These are phyloP conservation scores for Nettapus auritus DNA, from an alignment of 2,113 vertebrate genomes.

Conservation along the genomic window DNA sequence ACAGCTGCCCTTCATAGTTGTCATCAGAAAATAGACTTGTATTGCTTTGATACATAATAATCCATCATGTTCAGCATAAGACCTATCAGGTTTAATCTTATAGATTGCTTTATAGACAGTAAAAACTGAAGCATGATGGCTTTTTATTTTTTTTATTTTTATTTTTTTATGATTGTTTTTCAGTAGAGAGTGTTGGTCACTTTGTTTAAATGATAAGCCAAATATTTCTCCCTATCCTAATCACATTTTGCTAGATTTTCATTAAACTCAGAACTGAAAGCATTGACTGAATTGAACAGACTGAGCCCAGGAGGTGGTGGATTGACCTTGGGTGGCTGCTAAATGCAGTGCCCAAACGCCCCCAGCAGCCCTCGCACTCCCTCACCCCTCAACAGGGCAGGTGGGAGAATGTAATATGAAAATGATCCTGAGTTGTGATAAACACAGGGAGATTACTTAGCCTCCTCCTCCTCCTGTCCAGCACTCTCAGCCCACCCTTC, in stretches of 20 bases:
- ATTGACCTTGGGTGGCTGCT: not conserved
- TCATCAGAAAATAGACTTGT: conserved; percentile 16
- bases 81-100: not conserved
- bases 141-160: not conserved
- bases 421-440: not conserved
- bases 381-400: not conserved
- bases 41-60: conserved; percentile 51
- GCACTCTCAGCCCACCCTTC: not conserved
- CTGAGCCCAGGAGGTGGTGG: not conserved
- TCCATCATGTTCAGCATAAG: conserved; percentile 46
- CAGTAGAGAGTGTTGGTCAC: not conserved
- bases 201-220: not conserved
- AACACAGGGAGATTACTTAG: not conserved
- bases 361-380: not conserved
- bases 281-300: not conserved
- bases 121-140: not conserved
- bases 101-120: not conserved
- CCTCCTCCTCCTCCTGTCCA: not conserved
- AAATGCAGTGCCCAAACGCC: not conserved
- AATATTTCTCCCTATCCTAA: not conserved
- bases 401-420: not conserved
- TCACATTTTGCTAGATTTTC: not conserved
- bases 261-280: not conserved
- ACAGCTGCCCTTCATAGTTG: not conserved
- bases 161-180: not conserved